These are phyloP conservation scores for Escarpia spicata DNA, from an alignment of 2,888 invertebrate species.

Conservation along the genomic window DNA sequence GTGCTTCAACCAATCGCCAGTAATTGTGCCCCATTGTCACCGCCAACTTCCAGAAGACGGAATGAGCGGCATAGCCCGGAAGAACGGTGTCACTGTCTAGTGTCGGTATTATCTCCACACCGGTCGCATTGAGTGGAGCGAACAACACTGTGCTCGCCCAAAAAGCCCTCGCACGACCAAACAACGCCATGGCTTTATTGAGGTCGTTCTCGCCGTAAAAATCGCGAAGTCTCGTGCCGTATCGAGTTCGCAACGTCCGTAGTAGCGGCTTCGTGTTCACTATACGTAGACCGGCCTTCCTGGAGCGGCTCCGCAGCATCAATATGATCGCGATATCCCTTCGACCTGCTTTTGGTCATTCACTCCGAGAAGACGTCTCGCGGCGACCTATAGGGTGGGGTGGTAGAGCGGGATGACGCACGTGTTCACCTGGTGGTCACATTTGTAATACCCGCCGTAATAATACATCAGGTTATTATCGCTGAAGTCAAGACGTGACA, in stretches of 20 bases:
- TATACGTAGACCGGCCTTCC: conserved; percentile 32
- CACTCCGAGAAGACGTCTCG: conserved; percentile 22
- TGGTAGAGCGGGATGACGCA: conserved; percentile 34
- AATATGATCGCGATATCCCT: conserved; percentile 22
- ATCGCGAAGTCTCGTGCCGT: conserved; percentile 23
- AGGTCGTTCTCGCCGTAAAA: conserved; percentile 29
- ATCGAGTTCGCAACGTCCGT: conserved; percentile 17
- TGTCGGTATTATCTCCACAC: conserved; percentile 33
- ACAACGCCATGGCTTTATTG: conserved; percentile 21
- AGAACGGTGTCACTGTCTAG: neutral
- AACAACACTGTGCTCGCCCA: conserved; percentile 35
- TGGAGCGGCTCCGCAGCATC: conserved; percentile 20
- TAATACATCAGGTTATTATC: conserved; percentile 23
- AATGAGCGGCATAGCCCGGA: neutral
- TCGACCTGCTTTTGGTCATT: neutral
- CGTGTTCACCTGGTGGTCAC: conserved; percentile 28
- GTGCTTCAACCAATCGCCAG: neutral
- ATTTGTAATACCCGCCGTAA: conserved; percentile 25
- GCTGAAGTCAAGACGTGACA: conserved; percentile 26
- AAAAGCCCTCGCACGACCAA: conserved; percentile 26
- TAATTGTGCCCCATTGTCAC: neutral
- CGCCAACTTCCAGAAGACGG: neutral
- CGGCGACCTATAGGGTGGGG: conserved; percentile 29
- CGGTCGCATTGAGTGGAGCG: conserved; percentile 22
- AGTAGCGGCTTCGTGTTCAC: conserved; percentile 29